phyloP scores from a whole-genome alignment of 2,888 invertebrate genomes.

The Stegophylla sp. region DNA sequence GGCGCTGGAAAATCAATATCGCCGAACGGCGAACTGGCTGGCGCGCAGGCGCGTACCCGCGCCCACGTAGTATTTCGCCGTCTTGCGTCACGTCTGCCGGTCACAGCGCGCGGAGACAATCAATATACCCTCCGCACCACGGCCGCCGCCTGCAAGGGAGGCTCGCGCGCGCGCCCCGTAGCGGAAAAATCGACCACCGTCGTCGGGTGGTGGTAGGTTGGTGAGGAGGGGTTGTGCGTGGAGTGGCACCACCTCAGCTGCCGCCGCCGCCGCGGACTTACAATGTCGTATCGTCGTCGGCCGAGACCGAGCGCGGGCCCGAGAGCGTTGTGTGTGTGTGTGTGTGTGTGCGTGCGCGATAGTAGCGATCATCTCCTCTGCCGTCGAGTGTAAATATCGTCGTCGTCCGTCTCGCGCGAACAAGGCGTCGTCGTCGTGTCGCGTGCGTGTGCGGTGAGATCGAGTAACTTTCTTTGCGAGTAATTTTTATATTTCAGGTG shows the following conservation, averaged over 20 bases:
- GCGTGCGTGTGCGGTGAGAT: no score
- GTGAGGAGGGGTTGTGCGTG: background rate
- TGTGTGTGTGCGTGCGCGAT: no score
- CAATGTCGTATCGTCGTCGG: no score
- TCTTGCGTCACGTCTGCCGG: constrained; percentile 42
- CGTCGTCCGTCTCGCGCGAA: background rate
- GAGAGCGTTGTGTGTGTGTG: no score
- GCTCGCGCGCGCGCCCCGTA: background rate
- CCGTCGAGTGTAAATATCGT: no score
- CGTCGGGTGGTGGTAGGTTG: constrained; percentile 3
- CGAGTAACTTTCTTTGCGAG: no score
- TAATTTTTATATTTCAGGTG: no score
- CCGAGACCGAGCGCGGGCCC: no score
- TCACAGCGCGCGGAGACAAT: constrained; percentile 26
- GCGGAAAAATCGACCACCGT: constrained; percentile 43
- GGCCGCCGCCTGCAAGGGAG: background rate
- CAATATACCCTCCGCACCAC: constrained; percentile 3
- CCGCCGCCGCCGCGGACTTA: background rate
- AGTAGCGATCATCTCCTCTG: background rate
- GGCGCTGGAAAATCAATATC: constrained; percentile 2
- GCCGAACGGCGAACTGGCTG: background rate
- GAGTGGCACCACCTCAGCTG: background rate
- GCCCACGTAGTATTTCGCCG: constrained; percentile 7
- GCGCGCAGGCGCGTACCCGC: background rate
- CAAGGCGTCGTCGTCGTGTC: background rate